Evolutionary conservation across 2,888 invertebrate genomes (phyloP).

Genomic region (Clostera curtula): DNA sequence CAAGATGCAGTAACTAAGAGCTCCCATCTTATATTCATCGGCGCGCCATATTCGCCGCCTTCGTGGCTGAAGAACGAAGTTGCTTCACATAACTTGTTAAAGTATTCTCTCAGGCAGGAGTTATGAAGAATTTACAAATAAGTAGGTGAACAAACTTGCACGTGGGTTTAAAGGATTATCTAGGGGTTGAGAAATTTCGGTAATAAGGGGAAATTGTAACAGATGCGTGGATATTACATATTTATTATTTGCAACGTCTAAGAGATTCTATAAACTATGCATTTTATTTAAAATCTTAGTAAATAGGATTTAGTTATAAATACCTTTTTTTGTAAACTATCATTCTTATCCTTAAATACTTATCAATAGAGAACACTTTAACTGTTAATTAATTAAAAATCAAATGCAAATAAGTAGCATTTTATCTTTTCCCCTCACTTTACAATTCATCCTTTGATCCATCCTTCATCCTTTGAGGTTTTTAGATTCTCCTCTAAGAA

Average conservation of each 20-base stretch:
- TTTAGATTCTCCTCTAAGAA: too few species aligned
- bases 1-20: slow-evolving; percentile 3
- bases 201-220: slow-evolving; percentile 4
- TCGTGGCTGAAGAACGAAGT: slow-evolving; percentile 6
- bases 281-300: too few species aligned
- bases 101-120: slow-evolving; percentile 20
- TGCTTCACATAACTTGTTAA: slow-evolving; percentile 25
- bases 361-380: too few species aligned
- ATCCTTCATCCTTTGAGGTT: too few species aligned
- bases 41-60: slow-evolving; percentile 6
- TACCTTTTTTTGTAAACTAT: too few species aligned
- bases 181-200: slow-evolving; percentile 4
- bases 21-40: slow-evolving; percentile 14
- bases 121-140: slow-evolving; percentile 26
- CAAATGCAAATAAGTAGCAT: too few species aligned
- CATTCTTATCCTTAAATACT: too few species aligned
- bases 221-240: background rate
- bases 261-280: too few species aligned
- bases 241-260: background rate
- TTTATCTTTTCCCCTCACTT: too few species aligned
- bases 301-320: too few species aligned
- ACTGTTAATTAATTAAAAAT: too few species aligned
- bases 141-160: slow-evolving; percentile 13
- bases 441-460: too few species aligned
- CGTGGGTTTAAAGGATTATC: slow-evolving; percentile 1